Evolutionary conservation across 2,113 vertebrate species (phyloP).

Genomic region (Microcebus tavaratra): DNA sequence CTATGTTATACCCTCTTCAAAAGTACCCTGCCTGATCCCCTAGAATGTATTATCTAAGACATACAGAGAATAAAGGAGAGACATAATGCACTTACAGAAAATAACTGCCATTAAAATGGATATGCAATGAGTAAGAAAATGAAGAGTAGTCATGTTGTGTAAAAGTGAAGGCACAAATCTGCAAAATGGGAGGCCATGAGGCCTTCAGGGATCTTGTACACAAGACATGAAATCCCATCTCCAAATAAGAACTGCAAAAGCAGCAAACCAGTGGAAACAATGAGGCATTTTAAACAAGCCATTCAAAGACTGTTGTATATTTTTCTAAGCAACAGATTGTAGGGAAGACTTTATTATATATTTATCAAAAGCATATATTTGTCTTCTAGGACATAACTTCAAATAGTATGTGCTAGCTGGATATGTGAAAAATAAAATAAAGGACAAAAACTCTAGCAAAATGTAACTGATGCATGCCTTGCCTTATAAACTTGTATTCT

Average conservation of each 20-base stretch:
- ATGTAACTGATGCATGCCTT: neutral
- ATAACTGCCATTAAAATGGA: neutral
- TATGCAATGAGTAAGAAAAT: neutral
- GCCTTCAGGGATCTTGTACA: neutral
- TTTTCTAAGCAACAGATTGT: slow-evolving; percentile 31
- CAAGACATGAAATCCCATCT: neutral
- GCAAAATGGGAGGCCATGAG: neutral
- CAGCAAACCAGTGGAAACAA: neutral
- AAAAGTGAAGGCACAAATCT: neutral
- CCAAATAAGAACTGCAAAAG: neutral
- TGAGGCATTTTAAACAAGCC: neutral
- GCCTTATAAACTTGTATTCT: neutral
- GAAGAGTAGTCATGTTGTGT: fast-evolving
- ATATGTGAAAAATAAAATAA: neutral
- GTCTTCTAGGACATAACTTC: slow-evolving; percentile 39
- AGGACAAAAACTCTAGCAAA: neutral
- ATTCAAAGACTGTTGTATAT: neutral
- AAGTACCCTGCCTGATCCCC: neutral
- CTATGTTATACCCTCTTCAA: neutral
- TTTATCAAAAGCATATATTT: slow-evolving; percentile 65
- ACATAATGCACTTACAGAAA: neutral
- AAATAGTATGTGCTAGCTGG: slow-evolving; percentile 36
- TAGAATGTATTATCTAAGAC: neutral
- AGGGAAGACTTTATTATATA: neutral
- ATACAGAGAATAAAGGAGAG: neutral